Base-by-base conservation (phyloP, 1,140 invertebrate genomes). In the Drosophila sechellia region DNA sequence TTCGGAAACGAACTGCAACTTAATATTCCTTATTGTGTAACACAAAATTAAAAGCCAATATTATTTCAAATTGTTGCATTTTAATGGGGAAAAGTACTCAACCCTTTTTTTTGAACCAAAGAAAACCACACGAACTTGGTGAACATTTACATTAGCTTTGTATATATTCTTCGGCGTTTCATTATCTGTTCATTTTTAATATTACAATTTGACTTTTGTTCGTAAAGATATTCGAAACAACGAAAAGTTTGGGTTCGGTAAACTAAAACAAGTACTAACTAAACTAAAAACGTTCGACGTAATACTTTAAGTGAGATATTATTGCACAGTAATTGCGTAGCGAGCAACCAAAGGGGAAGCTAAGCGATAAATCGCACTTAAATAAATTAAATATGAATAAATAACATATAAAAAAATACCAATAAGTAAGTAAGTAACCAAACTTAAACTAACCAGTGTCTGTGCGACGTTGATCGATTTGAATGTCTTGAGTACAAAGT, bases 1-100 rank as follows among this genome's bases (percentile, higher is more conserved):
- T 77, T 63, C 52, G 63, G 60, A 58, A 57, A 81, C 78, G 79
- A 84, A 79, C 77, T 66, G 61, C 76, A 84, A 85, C 80, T 79
- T 72, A 73, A 85, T 85, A 84, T 84, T 84, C 81, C 81, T 84
- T 84, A 85, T 85, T 84, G 81, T 84, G 81, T 73, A 85, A 84
- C 81, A 84, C 81, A 85, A 81, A 69, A 72, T 76, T 53, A 77
- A 73, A 59, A 46, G 55, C 15, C 55, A 74, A 27, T 48, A 45
- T 49, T 39, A 53, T 13, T 25, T 39, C 31, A 6, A 42, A n/a
- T 15, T 22, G 5, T 8, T 20, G 11, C 6, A 1, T 25, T 39
- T 46, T 22, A 22, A 39, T 13, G 4, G 8, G 8, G 31, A 10
- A 31, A 31, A 31, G 8, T 3, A 40, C 20, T 55, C 4, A 57